Evolutionary conservation across 2,888 invertebrate genomes (phyloP).

Genomic region (Microplitis manilae): DNA sequence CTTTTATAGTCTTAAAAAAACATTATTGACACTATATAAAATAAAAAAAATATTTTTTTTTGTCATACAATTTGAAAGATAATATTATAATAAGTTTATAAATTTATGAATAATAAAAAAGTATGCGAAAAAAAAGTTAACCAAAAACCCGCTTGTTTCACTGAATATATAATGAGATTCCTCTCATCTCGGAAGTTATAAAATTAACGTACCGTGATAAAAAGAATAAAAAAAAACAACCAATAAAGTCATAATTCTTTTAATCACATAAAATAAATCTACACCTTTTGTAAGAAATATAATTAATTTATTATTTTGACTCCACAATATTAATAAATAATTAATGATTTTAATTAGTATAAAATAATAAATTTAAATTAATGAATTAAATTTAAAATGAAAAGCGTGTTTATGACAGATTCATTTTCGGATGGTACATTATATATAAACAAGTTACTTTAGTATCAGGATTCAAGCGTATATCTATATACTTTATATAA

Average conservation of each 20-base stretch:
- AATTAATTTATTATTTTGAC: constrained; percentile 41
- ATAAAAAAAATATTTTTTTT: not conserved
- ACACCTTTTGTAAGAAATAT: not conserved
- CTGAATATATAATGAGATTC: not conserved
- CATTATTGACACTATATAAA: not conserved
- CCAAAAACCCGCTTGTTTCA: not conserved
- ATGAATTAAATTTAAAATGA: constrained; percentile 26
- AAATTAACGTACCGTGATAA: not conserved
- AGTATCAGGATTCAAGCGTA: constrained; percentile 2
- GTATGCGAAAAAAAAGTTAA: not conserved
- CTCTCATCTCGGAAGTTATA: not conserved
- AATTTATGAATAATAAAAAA: not conserved
- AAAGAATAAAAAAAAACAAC: not conserved
- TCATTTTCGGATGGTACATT: constrained; percentile 65
- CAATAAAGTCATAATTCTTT: constrained; percentile 1
- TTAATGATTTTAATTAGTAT: not conserved
- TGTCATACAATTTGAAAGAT: not conserved
- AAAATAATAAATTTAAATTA: not conserved
- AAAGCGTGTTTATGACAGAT: constrained; percentile 68
- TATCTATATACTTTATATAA: not conserved
- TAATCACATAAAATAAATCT: not conserved
- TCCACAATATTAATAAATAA: constrained; percentile 20
- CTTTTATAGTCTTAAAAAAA: not conserved
- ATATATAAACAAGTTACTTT: constrained; percentile 61
- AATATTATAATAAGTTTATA: constrained; percentile 1